phyloP scores from a whole-genome alignment of 2,888 invertebrate species.

The Pammene aurita region DNA sequence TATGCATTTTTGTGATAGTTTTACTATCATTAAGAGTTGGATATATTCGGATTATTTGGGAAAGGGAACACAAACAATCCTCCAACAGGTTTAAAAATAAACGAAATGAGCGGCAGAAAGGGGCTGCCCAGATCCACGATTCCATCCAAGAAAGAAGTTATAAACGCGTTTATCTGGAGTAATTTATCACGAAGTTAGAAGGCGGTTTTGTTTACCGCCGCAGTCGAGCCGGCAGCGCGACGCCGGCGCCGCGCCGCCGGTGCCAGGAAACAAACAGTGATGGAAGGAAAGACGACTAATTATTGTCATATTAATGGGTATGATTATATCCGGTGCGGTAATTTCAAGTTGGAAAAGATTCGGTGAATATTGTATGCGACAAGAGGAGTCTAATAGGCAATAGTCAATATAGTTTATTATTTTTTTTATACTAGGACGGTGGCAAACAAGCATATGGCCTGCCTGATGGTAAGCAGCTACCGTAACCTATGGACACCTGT shows the following conservation, averaged over 20 bases:
- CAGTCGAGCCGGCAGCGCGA: constrained; percentile 24
- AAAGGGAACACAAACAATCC: not conserved
- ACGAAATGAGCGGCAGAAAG: constrained; percentile 7
- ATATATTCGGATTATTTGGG: no score
- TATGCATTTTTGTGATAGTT: no score
- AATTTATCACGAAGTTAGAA: constrained; percentile 41
- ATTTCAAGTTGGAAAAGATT: constrained; percentile 20
- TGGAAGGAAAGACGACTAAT: constrained; percentile 38
- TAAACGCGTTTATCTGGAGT: constrained; percentile 40
- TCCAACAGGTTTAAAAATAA: constrained; percentile 22
- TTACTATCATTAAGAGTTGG: not conserved
- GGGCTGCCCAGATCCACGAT: constrained; percentile 22
- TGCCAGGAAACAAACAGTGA: constrained; percentile 20
- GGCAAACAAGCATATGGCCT: no score
- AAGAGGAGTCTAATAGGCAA: no score
- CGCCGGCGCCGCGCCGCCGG: constrained; percentile 33
- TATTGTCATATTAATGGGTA: constrained; percentile 35
- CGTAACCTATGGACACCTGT: no score
- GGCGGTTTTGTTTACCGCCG: constrained; percentile 40
- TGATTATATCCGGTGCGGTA: constrained; percentile 7
- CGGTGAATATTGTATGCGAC: not conserved
- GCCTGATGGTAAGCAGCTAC: no score
- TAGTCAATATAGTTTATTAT: no score
- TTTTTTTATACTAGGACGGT: no score
- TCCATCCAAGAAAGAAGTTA: constrained; percentile 38